phyloP scores from a whole-genome alignment of 2,113 vertebrate species.

The Crotophaga sulcirostris region DNA sequence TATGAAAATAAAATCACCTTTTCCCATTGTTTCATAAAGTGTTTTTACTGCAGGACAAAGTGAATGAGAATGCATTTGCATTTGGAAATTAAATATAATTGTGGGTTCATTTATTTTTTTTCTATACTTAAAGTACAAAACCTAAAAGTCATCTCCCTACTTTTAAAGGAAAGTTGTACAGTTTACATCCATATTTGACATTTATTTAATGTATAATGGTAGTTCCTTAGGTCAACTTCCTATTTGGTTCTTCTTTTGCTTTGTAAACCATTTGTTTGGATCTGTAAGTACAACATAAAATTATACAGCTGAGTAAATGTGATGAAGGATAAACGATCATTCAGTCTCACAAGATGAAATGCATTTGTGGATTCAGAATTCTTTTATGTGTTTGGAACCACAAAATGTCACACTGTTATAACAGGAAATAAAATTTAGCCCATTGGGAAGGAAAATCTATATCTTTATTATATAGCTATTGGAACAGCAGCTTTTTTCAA shows the following conservation, averaged over 20 bases:
- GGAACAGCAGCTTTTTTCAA: background rate
- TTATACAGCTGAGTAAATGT: background rate
- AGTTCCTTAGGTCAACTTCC: background rate
- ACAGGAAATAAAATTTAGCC: background rate
- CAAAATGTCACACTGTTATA: background rate
- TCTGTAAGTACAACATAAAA: background rate
- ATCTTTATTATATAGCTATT: background rate
- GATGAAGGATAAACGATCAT: background rate
- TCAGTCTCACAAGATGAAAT: background rate
- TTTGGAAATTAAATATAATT: background rate
- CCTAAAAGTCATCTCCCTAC: background rate
- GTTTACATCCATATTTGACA: background rate
- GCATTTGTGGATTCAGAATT: background rate
- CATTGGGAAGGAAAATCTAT: background rate
- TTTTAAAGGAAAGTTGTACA: background rate
- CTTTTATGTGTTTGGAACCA: background rate
- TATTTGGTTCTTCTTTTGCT: background rate
- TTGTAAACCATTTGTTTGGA: background rate
- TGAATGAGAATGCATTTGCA: background rate
- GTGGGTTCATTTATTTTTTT: background rate
- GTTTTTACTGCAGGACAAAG: background rate
- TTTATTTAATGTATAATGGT: background rate
- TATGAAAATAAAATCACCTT: background rate
- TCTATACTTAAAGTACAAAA: background rate
- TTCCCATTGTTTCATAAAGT: background rate